Base-by-base conservation (phyloP, 2,888 invertebrate species). In the Leistus spinibarbis region DNA sequence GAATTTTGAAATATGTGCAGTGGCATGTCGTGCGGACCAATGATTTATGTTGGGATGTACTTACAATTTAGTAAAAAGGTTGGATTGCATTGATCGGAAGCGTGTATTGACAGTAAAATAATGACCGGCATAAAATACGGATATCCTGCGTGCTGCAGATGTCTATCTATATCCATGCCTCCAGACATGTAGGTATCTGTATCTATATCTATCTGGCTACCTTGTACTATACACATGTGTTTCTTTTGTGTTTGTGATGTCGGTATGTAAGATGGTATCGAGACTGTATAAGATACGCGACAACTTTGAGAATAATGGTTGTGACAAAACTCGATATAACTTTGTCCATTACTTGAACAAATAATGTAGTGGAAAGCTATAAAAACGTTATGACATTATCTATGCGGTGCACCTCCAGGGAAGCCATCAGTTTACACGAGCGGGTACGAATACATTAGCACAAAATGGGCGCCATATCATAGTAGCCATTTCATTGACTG, bases 321-420 rank as follows among this genome's bases (percentile, higher is more conserved):
- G 64, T 73, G 73, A 73, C 73, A 73, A 73, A 73, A 73, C 73
- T 73, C 73, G 73, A 73, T 73, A 73, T 73, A 73, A 73, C 73
- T 73, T 73, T 73, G 73, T 73, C 73, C 73, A 73, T 73, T 73
- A 73, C 73, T 73, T 73, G 73, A 73, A 63, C 67, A 73, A 73
- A 73, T 73, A 73, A 73, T 73, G 73, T 73, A 73, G 73, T 73
- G 73, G 73, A 73, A 73, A 73, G 67, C 73, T 67, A 73, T 73
- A 73, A 73, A 73, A 73, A 73, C 67, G 73, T 73, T 73, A 73
- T 73, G 73, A 73, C 73, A 73, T 67, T 73, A 73, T 73, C 73
- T 73, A 73, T 73, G 67, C 67, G 73, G 73, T 73, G 67, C 73
- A 73, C 73, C 67, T 64, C 1, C 63, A 54, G 17, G 13, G 24